Base-by-base conservation (phyloP, 1,140 invertebrate genomes). In the Subanguina moxae region DNA sequence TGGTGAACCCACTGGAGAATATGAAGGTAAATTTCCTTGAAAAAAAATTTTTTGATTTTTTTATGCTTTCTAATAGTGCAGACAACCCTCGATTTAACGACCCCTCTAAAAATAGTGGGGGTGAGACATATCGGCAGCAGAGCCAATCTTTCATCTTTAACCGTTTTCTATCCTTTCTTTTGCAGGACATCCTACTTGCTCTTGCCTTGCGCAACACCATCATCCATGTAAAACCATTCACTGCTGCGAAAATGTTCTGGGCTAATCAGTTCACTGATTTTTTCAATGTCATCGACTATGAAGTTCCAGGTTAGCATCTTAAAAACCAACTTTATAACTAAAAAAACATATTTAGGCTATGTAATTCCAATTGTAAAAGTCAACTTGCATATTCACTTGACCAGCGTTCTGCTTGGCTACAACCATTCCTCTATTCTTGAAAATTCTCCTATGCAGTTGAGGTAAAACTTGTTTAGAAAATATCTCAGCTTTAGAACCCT, bases 271-370 rank as follows among this genome's bases (percentile, higher is more conserved):
- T 80, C 23, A 52, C 57, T 13, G 57, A 76, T 21, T 77, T 77
- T 62, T 81, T 77, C 42, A 57, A 57, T 1, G 65, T 78, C 1
- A n/a, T 42, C 9, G 78, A 77, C 23, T 80, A 81, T 17, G 65
- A 30, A 9, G 66, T 81, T 43, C 78, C 78, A 21, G 48, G 48
- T 52, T 52, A 52, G n/a, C 8, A 52, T 5, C 48, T 52, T 3
- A 3, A 21, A 52, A 52, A 52, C 15, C 17, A 15, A 7, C 15
- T 7, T 52, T 52, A 7, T 15, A 8, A 19, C 3, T 15, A 52
- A 52, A 8, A 19, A 1, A 7, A 52, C 48, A 7, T 19, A 7
- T 52, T 3, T 25, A 52, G 78, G 71, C 23, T 80, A 78, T 67
- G 70, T 43, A 56, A 43, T 38, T 42, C 76, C 78, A 11, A 52